Base-by-base conservation (phyloP, 2,113 vertebrate species). In the Candoia aspera region DNA sequence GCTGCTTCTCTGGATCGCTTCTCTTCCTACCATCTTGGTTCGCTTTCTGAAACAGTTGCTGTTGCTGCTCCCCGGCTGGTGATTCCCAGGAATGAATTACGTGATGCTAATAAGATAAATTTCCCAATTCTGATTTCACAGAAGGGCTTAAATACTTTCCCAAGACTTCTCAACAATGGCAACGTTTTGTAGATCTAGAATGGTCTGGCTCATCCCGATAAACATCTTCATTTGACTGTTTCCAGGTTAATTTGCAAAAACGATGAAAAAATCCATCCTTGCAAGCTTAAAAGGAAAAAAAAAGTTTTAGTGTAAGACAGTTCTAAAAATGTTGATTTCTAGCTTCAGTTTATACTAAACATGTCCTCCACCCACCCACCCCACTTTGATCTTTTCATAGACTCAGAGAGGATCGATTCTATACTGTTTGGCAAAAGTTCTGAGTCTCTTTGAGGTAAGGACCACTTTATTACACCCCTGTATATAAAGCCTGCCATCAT, bases 371-470 rank as follows among this genome's bases (percentile, higher is more conserved):
- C 29, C 13, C 55, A 55, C n/a, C 2, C 19, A 3, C 1, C 8
- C 90, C 54, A 1, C 26, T 37, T 87, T 13, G 21, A 42, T 92
- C 6, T 93, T 88, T 90, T 83, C 95, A 85, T 60, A 98, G 99
- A 97, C 97, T 92, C 98, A 98, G 58, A 98, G 96, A 94, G 99
- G 98, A 0, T 98, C 98, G 29, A 96, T 99, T 95, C 97, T 99
- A 87, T 97, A 99, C 94, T 99, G 98, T 93, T 92, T 99, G 97
- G 99, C 98, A 57, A 98, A 98, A 96, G 98, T 99, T 90, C 96
- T 99, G 87, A 98, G 98, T 95, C 98, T 99, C 68, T 99, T 99
- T 95, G 99, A 99, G 93, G 99, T 99, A 96, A 98, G 99, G 96
- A 55, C 26, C 19, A 37, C 37, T 33, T 84, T 62, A 87, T 23